Evolutionary conservation across 2,888 invertebrate genomes (phyloP).

Genomic region (Seira ritae): DNA sequence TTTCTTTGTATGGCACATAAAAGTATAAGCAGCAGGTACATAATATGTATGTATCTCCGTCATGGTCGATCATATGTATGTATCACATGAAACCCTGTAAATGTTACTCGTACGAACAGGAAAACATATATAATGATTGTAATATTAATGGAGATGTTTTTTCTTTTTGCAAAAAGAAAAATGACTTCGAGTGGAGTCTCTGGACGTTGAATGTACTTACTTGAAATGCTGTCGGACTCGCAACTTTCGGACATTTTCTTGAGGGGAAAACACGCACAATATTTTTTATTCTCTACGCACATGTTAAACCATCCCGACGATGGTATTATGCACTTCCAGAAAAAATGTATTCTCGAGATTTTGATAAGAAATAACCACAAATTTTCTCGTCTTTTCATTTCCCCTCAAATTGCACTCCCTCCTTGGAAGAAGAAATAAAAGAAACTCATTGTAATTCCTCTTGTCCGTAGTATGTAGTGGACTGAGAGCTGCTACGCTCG

Average conservation of each 20-base stretch:
- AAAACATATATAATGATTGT: not conserved
- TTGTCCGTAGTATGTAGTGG: not conserved
- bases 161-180: constrained; percentile 1
- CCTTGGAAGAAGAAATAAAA: not conserved
- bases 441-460: constrained; percentile 1
- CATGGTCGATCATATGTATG: not conserved
- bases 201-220: not conserved
- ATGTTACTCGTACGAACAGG: not conserved
- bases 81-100: not conserved
- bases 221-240: no score
- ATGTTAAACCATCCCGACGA: not conserved
- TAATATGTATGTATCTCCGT: not conserved
- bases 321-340: not conserved
- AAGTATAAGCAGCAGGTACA: no score
- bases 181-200: constrained; percentile 3
- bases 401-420: not conserved
- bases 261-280: not conserved
- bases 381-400: constrained; percentile 7
- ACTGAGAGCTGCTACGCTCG: not conserved
- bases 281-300: not conserved
- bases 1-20: not conserved
- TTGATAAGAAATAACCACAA: constrained; percentile 5
- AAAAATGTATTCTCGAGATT: not conserved
- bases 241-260: not conserved
- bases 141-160: constrained; percentile 14